Percentiles rank a stretch among this genome's conserved stretches.
Conservation (phyloP, 2,113 vertebrate species). For the Silurus glanis region DNA sequence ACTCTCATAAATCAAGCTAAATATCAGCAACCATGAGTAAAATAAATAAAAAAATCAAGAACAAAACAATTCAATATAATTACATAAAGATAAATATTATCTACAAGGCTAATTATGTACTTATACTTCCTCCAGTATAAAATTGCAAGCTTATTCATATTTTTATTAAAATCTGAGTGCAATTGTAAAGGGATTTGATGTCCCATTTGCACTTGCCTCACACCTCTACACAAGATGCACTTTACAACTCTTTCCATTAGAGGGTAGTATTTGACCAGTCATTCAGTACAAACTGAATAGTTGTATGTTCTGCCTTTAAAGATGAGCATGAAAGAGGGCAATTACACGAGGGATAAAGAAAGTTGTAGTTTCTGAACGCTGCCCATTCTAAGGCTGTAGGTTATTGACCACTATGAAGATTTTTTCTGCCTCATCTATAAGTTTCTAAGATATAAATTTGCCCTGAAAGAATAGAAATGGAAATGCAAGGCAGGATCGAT, state of each 20-base stretch:
- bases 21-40: too few species aligned
- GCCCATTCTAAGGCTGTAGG: background rate
- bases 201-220: background rate
- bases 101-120: background rate
- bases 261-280: conserved; percentile 20
- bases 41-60: background rate
- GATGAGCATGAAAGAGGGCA: background rate
- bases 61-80: background rate
- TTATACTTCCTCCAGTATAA: background rate
- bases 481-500: background rate
- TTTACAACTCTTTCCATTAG: conserved; percentile 18
- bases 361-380: background rate
- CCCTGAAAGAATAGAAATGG: background rate
- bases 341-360: background rate
- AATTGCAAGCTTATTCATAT: background rate
- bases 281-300: background rate
- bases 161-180: background rate
- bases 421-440: background rate
- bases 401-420: background rate
- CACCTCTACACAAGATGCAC: background rate
- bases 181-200: background rate
- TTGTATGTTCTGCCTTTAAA: background rate
- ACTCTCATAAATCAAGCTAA: too few species aligned
- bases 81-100: background rate
- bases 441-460: background rate